Conservation (phyloP, 2,888 invertebrate species). For the Halictus ligatus region DNA sequence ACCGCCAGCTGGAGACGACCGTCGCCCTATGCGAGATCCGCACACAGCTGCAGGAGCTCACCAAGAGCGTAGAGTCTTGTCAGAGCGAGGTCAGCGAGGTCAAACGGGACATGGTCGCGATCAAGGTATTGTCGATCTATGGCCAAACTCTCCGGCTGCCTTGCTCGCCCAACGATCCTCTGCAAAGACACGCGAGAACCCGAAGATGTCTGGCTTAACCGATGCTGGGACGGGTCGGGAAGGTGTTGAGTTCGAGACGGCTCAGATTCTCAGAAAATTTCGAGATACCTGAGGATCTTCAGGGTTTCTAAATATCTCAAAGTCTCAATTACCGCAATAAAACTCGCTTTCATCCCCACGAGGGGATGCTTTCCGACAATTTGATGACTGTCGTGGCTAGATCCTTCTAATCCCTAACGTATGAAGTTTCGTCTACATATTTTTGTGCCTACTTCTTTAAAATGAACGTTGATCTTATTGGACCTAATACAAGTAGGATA, state of each 20-base stretch:
- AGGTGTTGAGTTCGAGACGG: too few relatives aligned
- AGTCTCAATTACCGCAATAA: too few relatives aligned
- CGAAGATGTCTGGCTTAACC: neutral
- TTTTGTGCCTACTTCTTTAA: too few relatives aligned
- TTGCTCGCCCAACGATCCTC: neutral
- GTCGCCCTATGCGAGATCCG: slow-evolving; percentile 97
- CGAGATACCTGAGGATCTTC: too few relatives aligned
- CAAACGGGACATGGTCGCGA: slow-evolving; percentile 97
- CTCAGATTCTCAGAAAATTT: too few relatives aligned
- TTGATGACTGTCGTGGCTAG: too few relatives aligned
- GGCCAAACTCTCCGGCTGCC: neutral
- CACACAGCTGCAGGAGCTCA: slow-evolving; percentile 96
- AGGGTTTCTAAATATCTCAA: neutral
- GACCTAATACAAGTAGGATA: too few relatives aligned
- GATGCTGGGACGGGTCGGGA: neutral
- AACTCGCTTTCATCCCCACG: too few relatives aligned
- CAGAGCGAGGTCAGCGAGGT: slow-evolving; percentile 97
- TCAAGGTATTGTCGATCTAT: slow-evolving; percentile 86
- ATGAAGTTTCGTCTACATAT: too few relatives aligned
- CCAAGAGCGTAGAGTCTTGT: slow-evolving; percentile 97
- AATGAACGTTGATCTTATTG: too few relatives aligned
- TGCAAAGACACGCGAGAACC: neutral
- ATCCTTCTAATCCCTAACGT: too few relatives aligned
- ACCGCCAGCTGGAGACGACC: slow-evolving; percentile 96
- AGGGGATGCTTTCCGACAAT: too few relatives aligned